Evolutionary conservation across 1,140 invertebrate genomes (phyloP), one percentile per base, ranked within the genome.

Genomic region (Atta colombica): DNA sequence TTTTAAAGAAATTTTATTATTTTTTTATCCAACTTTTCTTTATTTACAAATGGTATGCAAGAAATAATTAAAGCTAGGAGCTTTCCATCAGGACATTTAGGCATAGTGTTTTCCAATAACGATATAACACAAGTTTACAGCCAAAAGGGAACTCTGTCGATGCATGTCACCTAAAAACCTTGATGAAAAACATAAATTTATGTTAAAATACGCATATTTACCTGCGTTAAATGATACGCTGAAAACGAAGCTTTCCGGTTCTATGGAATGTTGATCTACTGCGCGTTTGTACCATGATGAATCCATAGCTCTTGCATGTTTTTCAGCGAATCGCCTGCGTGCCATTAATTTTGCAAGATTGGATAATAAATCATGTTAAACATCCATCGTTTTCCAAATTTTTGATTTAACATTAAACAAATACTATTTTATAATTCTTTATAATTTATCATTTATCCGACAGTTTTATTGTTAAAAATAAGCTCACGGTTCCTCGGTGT

Each of bases 241-340:
- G 94, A 98, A 99, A 0, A 99, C 98, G 94, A 99, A 99, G 91
- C 98, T 98, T 88, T 98, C 98, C 0, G 97, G 97, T 92, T 98
- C 98, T 66, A 98, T 96, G 0, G 96, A 94, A 89, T 98, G 97
- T 92, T 99, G 98, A 94, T 99, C 98, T 1, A 99, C 98, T 1
- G 99, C 98, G 84, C 98, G 96, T 93, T 98, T 97, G 93, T 99
- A 99, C 98, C 98, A 99, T 4, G 98, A 96, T 60, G 98, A 97
- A 92, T 99, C 98, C 94, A 98, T 98, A 0, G 98, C 98, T 88
- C 97, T 96, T 2, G 97, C 97, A 93, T 99, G 97, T 28, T 96
- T 96, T 89, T 98, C 97, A 90, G 97, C 97, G 90, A 99, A 99
- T 92, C 97, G 97, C 16, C 98, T 98, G 94, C 69, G 60, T 88